Evolutionary conservation across 2,888 invertebrate genomes (phyloP), one percentile per base, ranked within the genome.

Genomic region (Bombylius major): DNA sequence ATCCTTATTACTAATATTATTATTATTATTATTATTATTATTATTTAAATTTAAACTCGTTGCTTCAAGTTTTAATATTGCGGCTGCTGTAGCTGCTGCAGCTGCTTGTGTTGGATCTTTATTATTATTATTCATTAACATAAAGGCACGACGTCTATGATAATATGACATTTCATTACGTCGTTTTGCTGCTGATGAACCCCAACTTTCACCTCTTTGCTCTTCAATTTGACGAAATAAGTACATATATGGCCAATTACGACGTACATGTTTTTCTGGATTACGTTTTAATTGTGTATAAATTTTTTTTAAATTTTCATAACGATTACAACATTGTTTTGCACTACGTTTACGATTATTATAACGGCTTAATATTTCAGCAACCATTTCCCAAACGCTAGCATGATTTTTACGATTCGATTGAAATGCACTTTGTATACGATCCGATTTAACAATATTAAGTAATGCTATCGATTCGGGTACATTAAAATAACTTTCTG

Each of bases 311-410:
- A 73, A 65, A 60, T 73, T 73, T 63, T 73, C 72, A 56, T 73
- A 73, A 32, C 72, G 69, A 63, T 73, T 73, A 62, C 72, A 73
- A 50, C 72, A 73, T 57, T 73, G 72, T 56, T 73, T 73, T 4
- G 72, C 70, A 8, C 59, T 58, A 70, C 72, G 67, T 36, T 73
- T 73, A 0, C 74, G 65, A 4, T 72, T 64, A 55, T 72, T 73
- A 56, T 69, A 73, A 4, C 70, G 68, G 56, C 71, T 73, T 4
- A 73, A 62, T 6, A 73, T 71, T 58, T 70, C 71, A 44, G 72
- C 72, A 4, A 73, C 72, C 72, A 73, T 73, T 60, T 73, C 72
- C 72, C 72, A 73, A 0, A 73, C 72, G 54, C 74, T 73, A 23
- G 72, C 72, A 65, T 73, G 72, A 54, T 73, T 73, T 62, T 73